Evolutionary conservation across 1,140 invertebrate species (phyloP), one percentile per base, ranked within the genome.

Genomic region (Glossosoma conforme): DNA sequence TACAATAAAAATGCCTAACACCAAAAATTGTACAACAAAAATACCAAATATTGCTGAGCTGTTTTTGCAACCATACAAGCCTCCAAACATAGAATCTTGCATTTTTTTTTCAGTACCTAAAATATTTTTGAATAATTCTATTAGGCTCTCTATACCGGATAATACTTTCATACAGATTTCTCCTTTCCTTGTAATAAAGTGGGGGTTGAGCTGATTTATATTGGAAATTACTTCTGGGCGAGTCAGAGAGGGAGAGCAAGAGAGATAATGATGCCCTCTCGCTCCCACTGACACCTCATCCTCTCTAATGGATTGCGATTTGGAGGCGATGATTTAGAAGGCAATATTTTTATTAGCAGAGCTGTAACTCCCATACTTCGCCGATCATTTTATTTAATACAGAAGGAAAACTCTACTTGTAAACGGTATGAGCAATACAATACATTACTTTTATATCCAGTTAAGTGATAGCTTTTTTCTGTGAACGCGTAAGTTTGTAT

Each of bases 151-250:
- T 11, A 11, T 51, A 42, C 25, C 6, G 25, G 44, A 56, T 52
- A 32, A 50, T 55, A 55, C 50, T 52, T 53, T 54, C 46, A 36
- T 54, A 54, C 56, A 58, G 56, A 58, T 58, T 54, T 50, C 56
- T 54, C 54, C 52, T 58, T 54, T 58, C 56, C 45, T 58, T 54
- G 47, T 54, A 58, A 58, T 58, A 58, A 54, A 37, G 51, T 30
- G 51, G 50, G 56, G 56, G 54, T 35, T 44, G 40, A 22, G 33
- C 30, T 58, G 56, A 58, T 54, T 58, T 58, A 58, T 58, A 54
- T 58, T 51, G 56, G 52, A 51, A 58, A 58, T 58, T 58, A 54
- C 51, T 49, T 48, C 51, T 17, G 46, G 43, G 35, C 45, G 55
- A 57, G n/a, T n/a, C n/a, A n/a, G n/a, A n/a, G n/a, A 50, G 50